These are phyloP conservation scores for Rhopalosiphum padi DNA, from an alignment of 1,140 invertebrate species.

Conservation along the genomic window DNA sequence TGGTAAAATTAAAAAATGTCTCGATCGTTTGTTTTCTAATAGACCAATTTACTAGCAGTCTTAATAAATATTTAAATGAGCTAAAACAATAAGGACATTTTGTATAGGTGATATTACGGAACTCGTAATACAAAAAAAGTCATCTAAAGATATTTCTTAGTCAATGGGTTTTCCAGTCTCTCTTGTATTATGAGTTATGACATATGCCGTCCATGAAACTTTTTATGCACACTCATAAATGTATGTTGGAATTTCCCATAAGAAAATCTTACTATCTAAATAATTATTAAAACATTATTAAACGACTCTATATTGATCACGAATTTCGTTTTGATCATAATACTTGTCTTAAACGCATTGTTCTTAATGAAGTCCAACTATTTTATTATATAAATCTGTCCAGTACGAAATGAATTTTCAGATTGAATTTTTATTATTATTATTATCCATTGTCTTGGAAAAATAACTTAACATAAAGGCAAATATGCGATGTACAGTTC, in stretches of 20 bases:
- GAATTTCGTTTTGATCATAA: not conserved
- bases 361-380: not conserved
- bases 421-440: not conserved
- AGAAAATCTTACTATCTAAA: constrained; percentile 10
- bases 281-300: not conserved
- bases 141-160: not conserved
- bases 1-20: not conserved
- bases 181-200: not conserved
- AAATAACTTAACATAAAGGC: not conserved
- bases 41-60: not conserved
- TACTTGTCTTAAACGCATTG: not conserved
- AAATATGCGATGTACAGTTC: not conserved
- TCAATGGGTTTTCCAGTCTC: constrained; percentile 5
- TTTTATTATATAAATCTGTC: not conserved
- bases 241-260: constrained; percentile 22
- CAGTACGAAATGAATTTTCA: not conserved
- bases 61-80: constrained; percentile 22
- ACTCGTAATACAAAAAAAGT: not conserved
- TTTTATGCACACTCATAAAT: not conserved
- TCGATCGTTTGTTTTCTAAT: not conserved
- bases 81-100: not conserved
- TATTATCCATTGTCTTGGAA: not conserved
- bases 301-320: constrained; percentile 22
- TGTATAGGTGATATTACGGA: not conserved
- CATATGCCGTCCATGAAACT: not conserved